Base-by-base conservation (phyloP, 2,113 vertebrate genomes). In the rabbit (Oryctolagus cuniculus) region DNA sequence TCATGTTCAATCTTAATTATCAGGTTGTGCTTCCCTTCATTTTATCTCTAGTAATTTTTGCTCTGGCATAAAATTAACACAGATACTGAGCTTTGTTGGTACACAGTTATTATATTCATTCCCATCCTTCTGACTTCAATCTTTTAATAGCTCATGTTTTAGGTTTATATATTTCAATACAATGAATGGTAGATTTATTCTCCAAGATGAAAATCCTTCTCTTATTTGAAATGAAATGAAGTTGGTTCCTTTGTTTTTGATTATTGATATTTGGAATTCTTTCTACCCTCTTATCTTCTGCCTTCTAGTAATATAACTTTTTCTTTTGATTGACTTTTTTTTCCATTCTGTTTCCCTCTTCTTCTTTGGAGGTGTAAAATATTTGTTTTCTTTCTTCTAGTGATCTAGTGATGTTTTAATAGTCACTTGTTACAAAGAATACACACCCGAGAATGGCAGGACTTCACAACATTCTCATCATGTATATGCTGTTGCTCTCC, bases 151-250 rank as follows among this genome's bases (percentile, higher is more conserved):
- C 24, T 86, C 85, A 70, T 77, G 51, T 75, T 75, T 69, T 38
- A 89, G 63, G 9, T 85, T 51, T 80, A 10, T 93, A 16, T 89
- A 51, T 95, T 87, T 69, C 63, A n/a, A 86, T 79, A 70, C 6
- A 95, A 11, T 1, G 1, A 36, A n/a, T 55, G 4, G 2, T 91
- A 29, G 29, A 55, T 81, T 89, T 89, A 81, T 17, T 64, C 13
- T 36, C n/a, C n/a, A 86, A 21, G 10, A 12, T 83, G 55, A 82
- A 78, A 49, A 25, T 75, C 5, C 15, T 67, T 51, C 24, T 69
- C 12, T 36, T 13, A 17, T 75, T 72, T 83, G n/a, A 70, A 77
- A 74, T 6, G 15, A 80, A 25, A 8, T 6, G 15, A 80, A 25
- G 10, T 85, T 36, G 80, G 10, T 82, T 72, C 25, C 51, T 82